Base-by-base conservation (phyloP, 2,888 invertebrate genomes). In the Lydus trimaculatus region DNA sequence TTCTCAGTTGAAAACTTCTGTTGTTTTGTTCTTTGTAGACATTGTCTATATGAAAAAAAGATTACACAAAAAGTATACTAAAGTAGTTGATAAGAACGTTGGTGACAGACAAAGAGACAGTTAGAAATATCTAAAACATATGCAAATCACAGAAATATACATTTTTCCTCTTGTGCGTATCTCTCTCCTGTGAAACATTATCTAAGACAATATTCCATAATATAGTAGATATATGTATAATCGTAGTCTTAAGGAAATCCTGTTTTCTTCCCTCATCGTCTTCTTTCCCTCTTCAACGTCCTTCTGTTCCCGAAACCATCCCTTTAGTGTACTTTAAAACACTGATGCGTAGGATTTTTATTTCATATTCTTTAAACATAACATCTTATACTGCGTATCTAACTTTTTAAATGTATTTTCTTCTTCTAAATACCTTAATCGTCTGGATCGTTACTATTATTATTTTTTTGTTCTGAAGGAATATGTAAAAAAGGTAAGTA, bases 211-310 rank as follows among this genome's bases (percentile, higher is more conserved):
- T 72, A 76, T 73, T 66, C 72, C 48, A 58, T 63, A 61, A 67
- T 65, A 71, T 72, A 73, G 69, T 67, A 67, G 72, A 73, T 66
- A 73, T 71, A 73, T 66, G 72, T 71, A 74, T 72, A 69, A 70
- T 67, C 67, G 69, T 71, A 72, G 71, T 74, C 66, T 63, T 67
- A 61, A 65, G 66, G 71, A 74, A 69, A 74, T 72, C 70, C 68
- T 62, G 72, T 70, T 72, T 23, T 48, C 8, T 11, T 23, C 9
- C 17, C 8, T 5, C 8, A 11, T 9, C 13, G 4, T 8, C 13
- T 23, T 20, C n/a, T n/a, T n/a, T n/a, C n/a, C n/a, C n/a, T 48
- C 9, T 11, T 5, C n/a, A n/a, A 6, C 4, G 9, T 48, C 48
- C 20, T 48, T 9, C 48, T 36, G 3, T 15, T 36, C 15, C 36